A percentile compares a stretch with the other conserved stretches of the same genome.
Conservation (phyloP, 2,797 vertebrate genomes). For the Manis javanica region DNA sequence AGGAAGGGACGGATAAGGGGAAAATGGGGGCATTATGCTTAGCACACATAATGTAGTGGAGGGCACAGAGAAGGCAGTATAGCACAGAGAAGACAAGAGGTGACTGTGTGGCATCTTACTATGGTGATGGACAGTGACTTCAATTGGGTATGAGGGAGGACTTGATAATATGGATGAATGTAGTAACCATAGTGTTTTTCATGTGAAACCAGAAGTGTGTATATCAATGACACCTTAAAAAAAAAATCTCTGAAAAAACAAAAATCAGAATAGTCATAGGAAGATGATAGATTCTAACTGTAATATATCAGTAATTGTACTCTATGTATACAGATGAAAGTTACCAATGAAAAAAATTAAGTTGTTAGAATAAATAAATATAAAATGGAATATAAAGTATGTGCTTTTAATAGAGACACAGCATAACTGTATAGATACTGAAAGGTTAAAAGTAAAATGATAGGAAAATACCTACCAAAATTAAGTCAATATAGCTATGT, state of each 20-base stretch:
- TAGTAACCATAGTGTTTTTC: too few species aligned
- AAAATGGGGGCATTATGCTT: too few species aligned
- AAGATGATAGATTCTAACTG: not conserved
- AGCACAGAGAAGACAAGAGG: too few species aligned
- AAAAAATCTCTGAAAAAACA: not conserved
- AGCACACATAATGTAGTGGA: too few species aligned
- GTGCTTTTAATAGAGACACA: not conserved
- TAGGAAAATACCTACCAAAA: not conserved
- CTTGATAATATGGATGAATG: too few species aligned
- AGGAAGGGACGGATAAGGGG: too few species aligned
- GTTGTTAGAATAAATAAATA: not conserved
- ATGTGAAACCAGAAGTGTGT: too few species aligned
- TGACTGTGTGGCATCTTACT: too few species aligned
- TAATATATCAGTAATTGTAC: not conserved
- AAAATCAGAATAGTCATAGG: not conserved
- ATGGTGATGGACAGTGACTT: too few species aligned
- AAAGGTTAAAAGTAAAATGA: not conserved
- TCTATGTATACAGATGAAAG: not conserved
- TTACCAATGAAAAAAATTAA: not conserved
- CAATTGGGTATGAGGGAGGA: too few species aligned
- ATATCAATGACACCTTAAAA: too few species aligned
- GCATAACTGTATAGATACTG: not conserved
- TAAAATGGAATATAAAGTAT: not conserved
- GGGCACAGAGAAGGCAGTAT: too few species aligned
- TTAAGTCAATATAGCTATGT: not conserved